These are phyloP conservation scores for Anhinga anhinga DNA, from an alignment of 2,113 vertebrate species.

Conservation along the genomic window DNA sequence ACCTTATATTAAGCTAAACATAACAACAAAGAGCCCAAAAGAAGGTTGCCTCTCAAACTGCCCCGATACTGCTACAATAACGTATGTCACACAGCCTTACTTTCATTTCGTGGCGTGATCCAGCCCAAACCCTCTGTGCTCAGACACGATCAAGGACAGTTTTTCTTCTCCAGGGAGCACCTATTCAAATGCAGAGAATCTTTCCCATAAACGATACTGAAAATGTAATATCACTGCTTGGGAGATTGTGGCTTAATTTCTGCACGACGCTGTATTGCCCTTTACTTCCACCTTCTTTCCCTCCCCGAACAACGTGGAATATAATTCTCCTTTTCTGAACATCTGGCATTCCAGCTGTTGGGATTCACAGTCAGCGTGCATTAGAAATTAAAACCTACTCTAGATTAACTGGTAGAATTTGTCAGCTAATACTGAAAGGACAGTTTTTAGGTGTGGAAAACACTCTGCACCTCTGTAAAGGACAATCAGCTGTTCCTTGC, in stretches of 20 bases:
- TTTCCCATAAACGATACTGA: background rate
- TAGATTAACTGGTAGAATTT: background rate
- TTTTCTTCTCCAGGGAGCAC: background rate
- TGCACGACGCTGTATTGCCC: background rate
- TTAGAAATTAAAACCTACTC: background rate
- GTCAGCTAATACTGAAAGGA: background rate
- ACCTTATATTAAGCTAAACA: background rate
- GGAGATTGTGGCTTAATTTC: background rate
- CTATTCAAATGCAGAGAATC: background rate
- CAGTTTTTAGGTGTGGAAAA: background rate
- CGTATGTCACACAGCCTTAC: rapidly evolving
- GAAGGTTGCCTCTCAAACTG: background rate
- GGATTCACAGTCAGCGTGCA: background rate
- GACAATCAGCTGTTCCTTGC: background rate
- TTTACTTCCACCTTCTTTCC: background rate
- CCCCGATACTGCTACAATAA: too few species aligned
- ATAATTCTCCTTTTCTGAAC: background rate
- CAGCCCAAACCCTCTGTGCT: background rate
- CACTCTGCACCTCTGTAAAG: background rate
- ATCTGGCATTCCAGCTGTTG: background rate
- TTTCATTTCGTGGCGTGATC: background rate
- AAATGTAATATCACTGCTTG: background rate
- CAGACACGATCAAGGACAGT: background rate
- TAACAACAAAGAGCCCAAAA: background rate
- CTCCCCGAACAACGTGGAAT: rapidly evolving